A percentile compares a stretch with the other conserved stretches of the same genome.
phyloP scores from a whole-genome alignment of 1,140 invertebrate species.

The Drosophila novamexicana region DNA sequence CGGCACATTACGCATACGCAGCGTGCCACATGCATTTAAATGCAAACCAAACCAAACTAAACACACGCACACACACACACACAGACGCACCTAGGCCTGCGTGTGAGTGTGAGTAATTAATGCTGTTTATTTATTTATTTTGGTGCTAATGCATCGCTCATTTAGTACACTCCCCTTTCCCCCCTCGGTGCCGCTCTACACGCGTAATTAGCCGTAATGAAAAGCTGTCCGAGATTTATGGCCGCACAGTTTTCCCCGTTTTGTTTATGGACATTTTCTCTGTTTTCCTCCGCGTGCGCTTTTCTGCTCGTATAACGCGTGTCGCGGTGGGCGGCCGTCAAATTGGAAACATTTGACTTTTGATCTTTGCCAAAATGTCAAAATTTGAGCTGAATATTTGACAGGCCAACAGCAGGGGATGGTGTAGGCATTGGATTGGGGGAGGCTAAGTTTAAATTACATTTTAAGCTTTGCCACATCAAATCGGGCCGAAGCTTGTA shows the following conservation, averaged over 20 bases:
- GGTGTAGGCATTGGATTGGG: background rate
- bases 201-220: slow-evolving; percentile 60
- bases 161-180: background rate
- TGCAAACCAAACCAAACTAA: slow-evolving; percentile 27
- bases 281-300: background rate
- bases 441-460: slow-evolving; percentile 1
- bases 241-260: slow-evolving; percentile 19
- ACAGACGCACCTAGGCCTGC: slow-evolving; percentile 16
- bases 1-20: slow-evolving; percentile 36
- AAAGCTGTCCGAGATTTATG: slow-evolving; percentile 54
- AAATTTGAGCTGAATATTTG: slow-evolving; percentile 29
- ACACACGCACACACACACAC: background rate
- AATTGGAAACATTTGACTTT: slow-evolving; percentile 51
- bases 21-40: slow-evolving; percentile 20
- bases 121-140: slow-evolving; percentile 56
- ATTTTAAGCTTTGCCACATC: background rate
- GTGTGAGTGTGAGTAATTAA: slow-evolving; percentile 32
- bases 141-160: slow-evolving; percentile 44
- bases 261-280: slow-evolving; percentile 31
- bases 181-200: background rate
- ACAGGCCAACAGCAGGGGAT: slow-evolving; percentile 2
- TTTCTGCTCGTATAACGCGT: slow-evolving; percentile 7
- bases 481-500: background rate
- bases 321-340: slow-evolving; percentile 10
- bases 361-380: slow-evolving; percentile 55